Evolutionary conservation across 1,140 invertebrate genomes (phyloP).

Genomic region (Cydia pomonella): DNA sequence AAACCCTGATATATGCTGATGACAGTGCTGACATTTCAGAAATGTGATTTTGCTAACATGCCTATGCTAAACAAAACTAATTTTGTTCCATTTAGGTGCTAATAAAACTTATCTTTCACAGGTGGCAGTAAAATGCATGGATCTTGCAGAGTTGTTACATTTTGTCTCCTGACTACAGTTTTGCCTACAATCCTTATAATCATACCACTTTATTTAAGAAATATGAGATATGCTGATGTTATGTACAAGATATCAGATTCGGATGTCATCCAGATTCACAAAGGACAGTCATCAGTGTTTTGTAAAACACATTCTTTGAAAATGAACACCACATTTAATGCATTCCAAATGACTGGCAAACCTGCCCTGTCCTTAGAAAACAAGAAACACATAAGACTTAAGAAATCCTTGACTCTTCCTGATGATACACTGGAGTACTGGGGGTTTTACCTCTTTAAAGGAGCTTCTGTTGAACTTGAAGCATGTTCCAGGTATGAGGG

Average conservation of each 20-base stretch:
- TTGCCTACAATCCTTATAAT: constrained; percentile 87
- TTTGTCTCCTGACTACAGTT: constrained; percentile 87
- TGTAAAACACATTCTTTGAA: constrained; percentile 88
- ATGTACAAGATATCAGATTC: constrained; percentile 89
- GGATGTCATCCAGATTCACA: constrained; percentile 88
- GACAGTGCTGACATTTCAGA: no score
- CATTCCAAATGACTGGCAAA: constrained; percentile 87
- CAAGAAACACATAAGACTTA: constrained; percentile 88
- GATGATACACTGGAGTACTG: constrained; percentile 94
- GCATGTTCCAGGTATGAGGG: constrained; percentile 90
- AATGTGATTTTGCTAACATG: no score
- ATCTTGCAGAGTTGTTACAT: constrained; percentile 86
- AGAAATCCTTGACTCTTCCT: constrained; percentile 90
- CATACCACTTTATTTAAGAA: constrained; percentile 87
- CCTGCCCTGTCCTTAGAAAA: constrained; percentile 84
- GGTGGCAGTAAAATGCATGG: constrained; percentile 87
- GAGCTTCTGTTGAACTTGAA: constrained; percentile 87
- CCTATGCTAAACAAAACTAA: no score
- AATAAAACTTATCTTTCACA: constrained; percentile 70
- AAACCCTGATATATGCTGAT: no score
- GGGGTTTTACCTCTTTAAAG: constrained; percentile 91
- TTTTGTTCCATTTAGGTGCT: neutral
- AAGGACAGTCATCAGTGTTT: constrained; percentile 89
- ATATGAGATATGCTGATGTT: constrained; percentile 87
- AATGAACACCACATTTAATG: constrained; percentile 91